Conservation (phyloP, 2,797 vertebrate species). For the Alosa sapidissima region DNA sequence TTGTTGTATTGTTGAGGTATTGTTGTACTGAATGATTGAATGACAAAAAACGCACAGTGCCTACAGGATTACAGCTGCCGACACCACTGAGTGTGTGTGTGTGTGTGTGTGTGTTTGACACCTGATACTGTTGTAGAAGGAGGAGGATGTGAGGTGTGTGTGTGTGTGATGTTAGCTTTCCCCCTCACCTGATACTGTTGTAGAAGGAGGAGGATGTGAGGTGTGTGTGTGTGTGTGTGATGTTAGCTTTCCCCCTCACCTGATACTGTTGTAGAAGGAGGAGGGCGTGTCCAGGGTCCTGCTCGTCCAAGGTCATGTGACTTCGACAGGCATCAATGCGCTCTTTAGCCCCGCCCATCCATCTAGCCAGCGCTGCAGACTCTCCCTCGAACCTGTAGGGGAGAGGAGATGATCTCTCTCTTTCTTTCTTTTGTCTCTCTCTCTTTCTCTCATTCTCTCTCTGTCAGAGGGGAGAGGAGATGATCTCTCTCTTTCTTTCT, state of each 20-base stretch:
- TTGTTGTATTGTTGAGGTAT: too few species aligned
- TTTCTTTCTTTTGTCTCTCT: too few species aligned
- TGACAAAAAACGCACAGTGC: too few species aligned
- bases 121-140: too few species aligned
- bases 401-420: not conserved
- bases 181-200: too few species aligned
- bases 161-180: too few species aligned
- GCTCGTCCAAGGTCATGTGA: conserved; percentile 65
- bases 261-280: conserved; percentile 71
- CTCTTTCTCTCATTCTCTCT: not conserved
- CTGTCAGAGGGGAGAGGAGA: too few species aligned
- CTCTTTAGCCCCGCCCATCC: conserved; percentile 79
- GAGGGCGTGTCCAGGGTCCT: conserved; percentile 69
- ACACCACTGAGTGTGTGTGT: not conserved
- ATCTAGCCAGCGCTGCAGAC: conserved; percentile 71
- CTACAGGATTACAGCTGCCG: too few species aligned
- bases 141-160: too few species aligned
- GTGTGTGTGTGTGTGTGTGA: conserved; percentile 49
- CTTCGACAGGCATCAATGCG: conserved; percentile 74
- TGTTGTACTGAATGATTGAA: too few species aligned
- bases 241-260: too few species aligned
- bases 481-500: not conserved
- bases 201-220: too few species aligned
- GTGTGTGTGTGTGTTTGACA: not conserved
- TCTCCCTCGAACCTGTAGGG: conserved; percentile 76